Evolutionary conservation across 1,140 invertebrate genomes (phyloP), one percentile per base, ranked within the genome.

Genomic region (Platyscapa corneri): DNA sequence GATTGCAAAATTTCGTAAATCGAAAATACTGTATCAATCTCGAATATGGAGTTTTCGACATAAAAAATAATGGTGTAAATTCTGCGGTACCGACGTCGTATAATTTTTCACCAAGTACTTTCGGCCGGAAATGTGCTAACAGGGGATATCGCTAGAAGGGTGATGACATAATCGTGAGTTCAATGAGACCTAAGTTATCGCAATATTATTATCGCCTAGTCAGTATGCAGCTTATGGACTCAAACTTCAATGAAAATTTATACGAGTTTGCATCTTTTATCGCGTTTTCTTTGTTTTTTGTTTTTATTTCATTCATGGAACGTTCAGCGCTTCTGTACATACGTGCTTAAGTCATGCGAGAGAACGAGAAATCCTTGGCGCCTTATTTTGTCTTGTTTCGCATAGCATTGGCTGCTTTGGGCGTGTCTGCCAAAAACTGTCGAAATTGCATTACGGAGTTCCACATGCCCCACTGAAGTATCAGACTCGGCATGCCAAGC

Each of bases 361-460:
- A 77, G 75, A 77, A 67, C 75, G 30, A 83, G 56, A 14, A 42
- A 49, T 49, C 30, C 27, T 77, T 77, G 30, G 67, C 34, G 16
- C 16, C 18, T 70, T 34, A 30, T 70, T 70, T 70, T 70, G 67
- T 34, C 32, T 37, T 70, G 30, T 34, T 70, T 70, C 20, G 16
- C 18, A 1, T 18, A 39, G 0, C 32, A 23, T 20, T 14, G 16
- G 32, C 0, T 70, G 67, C 34, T 67, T 70, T 70, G 67, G 39
- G 8, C 81, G 70, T 46, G 72, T 37, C 81, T 84, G 82, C 74
- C 82, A 84, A 77, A 53, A 82, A 64, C 75, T 42, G 72, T 42
- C 20, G 27, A 83, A 83, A 83, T 83, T 64, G 53, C 74, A 78
- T 77, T 84, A 77, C 20, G 49, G 8, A 46, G 49, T 46, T 32